Evolutionary conservation across 2,888 invertebrate genomes (phyloP).

Genomic region (Parnassius apollo): DNA sequence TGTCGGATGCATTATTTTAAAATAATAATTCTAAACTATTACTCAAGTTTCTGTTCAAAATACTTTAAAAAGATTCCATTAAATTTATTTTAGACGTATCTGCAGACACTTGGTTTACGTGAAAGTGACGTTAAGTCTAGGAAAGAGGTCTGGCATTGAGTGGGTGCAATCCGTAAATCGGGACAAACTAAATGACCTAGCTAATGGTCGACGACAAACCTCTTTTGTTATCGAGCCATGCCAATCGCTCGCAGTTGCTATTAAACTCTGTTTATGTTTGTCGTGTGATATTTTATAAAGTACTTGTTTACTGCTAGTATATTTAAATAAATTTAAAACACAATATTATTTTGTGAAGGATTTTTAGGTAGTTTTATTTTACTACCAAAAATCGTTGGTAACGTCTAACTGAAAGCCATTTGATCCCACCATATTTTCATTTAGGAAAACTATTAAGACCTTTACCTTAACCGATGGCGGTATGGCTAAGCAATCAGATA

Average conservation of each 20-base stretch:
- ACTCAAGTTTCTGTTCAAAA: constrained; percentile 17
- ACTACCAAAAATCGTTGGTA: too few relatives aligned
- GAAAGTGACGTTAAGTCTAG: constrained; percentile 26
- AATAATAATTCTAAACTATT: too few relatives aligned
- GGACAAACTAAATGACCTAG: constrained; percentile 52
- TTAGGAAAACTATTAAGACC: too few relatives aligned
- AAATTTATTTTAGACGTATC: constrained; percentile 22
- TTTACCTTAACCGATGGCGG: too few relatives aligned
- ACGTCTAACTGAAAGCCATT: too few relatives aligned
- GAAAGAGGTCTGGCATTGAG: constrained; percentile 40
- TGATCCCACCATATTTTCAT: too few relatives aligned
- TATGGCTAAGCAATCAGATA: too few relatives aligned
- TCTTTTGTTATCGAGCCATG: constrained; percentile 48
- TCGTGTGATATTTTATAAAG: constrained; percentile 11
- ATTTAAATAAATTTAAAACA: too few relatives aligned
- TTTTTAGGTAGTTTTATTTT: too few relatives aligned
- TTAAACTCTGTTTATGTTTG: constrained; percentile 17
- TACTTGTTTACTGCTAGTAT: not conserved
- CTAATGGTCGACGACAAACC: constrained; percentile 48
- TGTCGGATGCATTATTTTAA: too few relatives aligned
- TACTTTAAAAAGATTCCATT: constrained; percentile 21
- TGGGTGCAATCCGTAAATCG: constrained; percentile 46
- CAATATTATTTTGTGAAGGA: too few relatives aligned
- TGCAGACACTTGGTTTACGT: constrained; percentile 19
- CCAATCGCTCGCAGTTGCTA: constrained; percentile 37